Base-by-base conservation (phyloP, 2,113 vertebrate species). In the Dolichallabes microphthalmus region DNA sequence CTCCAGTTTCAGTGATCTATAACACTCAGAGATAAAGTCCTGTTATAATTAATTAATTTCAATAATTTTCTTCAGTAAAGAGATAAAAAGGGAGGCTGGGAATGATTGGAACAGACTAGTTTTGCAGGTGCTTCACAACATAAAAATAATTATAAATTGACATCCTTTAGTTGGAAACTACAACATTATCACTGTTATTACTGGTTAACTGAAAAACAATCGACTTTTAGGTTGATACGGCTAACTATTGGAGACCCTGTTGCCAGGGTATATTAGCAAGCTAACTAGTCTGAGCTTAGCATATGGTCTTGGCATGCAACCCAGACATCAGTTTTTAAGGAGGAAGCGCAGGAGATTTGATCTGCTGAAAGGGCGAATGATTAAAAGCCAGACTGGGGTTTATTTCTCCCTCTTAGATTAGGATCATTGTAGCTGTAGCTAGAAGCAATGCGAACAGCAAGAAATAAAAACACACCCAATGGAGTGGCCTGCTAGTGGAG, bases 401-500 rank as follows among this genome's bases (percentile, higher is more conserved):
- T 78, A 86, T 91, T 85, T 85, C 6, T 84, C 91, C 88, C 91
- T 93, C 3, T 35, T 17, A 78, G 90, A 92, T 90, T 89, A 87
- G 75, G 86, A 73, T 55, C 57, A 53, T 57, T 52, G 57, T 58
- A 58, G 39, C 35, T 52, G 57, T 58, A 58, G 39, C 35, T 20
- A 25, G n/a, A 71, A 83, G 87, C 88, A 88, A 58, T 79, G 91
- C 89, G 92, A 94, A 94, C 91, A 86, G 91, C 91, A 89, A 91
- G 90, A 92, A 91, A 93, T 90, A 91, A 91, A 91, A 92, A 92
- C 11, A 93, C 92, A 92, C 89, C 91, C 91, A 93, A 93, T 93
- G 90, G 89, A 93, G 90, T 91, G 90, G 88, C 90, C 91, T 92
- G 88, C 90, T 89, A 88, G 87, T 88, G 66, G 89, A 88, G 90